Percentiles rank a stretch among this genome's conserved stretches.
Conservation (phyloP, 2,797 vertebrate species). For the Manis pentadactyla region DNA sequence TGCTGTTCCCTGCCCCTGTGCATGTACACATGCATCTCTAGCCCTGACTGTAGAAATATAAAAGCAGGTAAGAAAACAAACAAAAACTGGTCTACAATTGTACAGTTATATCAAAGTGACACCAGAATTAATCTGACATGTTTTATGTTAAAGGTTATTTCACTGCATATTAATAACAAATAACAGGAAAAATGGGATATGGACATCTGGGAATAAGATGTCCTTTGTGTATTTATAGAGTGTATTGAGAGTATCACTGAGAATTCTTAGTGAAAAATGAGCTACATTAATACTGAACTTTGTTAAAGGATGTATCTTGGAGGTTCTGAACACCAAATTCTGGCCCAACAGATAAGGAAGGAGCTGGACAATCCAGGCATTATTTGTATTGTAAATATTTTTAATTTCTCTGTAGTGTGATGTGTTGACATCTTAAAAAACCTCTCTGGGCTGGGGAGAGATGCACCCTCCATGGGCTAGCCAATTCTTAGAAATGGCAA, state of each 20-base stretch:
- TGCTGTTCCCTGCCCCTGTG: too few species aligned
- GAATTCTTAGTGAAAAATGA: conserved; percentile 1
- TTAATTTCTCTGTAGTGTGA: background rate
- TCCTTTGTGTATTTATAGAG: background rate
- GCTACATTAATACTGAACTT: background rate
- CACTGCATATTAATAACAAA: background rate
- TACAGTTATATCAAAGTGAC: background rate
- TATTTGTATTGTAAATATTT: background rate
- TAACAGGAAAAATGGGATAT: background rate
- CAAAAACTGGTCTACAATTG: background rate
- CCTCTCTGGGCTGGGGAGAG: background rate
- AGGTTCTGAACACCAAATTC: background rate
- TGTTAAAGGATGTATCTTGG: background rate
- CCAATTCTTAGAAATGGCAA: background rate
- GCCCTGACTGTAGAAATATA: background rate
- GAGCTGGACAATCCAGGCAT: background rate
- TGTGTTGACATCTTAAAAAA: background rate
- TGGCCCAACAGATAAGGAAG: background rate
- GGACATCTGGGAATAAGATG: background rate
- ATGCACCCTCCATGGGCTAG: background rate
- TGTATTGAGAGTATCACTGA: background rate
- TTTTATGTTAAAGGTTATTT: background rate
- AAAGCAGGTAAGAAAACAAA: background rate
- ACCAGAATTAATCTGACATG: background rate
- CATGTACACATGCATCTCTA: background rate